Percentiles rank a stretch among this genome's conserved stretches.
Evolutionary conservation across 2,113 vertebrate species (phyloP).

Genomic region (Trinectes maculatus): DNA sequence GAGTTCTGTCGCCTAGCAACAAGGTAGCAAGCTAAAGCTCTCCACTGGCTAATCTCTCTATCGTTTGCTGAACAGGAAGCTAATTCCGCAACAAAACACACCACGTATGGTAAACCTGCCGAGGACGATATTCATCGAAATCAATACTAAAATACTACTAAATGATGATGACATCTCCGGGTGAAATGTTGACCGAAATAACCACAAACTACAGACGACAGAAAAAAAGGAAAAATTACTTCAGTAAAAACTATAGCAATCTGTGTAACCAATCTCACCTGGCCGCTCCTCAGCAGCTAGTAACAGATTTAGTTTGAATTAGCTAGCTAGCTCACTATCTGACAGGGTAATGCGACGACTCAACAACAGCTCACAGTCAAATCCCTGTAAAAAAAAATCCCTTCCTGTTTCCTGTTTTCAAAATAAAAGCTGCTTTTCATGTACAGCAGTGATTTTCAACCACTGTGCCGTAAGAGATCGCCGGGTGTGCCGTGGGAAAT

Average conservation of each 20-base stretch:
- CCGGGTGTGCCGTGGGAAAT: too few relatives aligned
- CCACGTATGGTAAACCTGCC: too few relatives aligned
- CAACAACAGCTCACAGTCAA: not conserved
- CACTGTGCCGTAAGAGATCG: too few relatives aligned
- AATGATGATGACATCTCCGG: not conserved
- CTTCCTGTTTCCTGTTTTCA: conserved; percentile 33
- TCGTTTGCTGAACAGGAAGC: conserved; percentile 19
- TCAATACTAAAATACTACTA: too few relatives aligned
- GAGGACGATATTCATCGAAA: too few relatives aligned
- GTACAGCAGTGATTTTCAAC: too few relatives aligned
- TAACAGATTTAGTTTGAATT: not conserved
- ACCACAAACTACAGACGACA: not conserved
- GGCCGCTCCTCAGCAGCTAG: not conserved
- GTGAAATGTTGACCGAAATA: not conserved
- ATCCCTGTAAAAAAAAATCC: not conserved
- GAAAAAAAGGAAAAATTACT: not conserved
- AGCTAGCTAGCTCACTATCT: conserved; percentile 13
- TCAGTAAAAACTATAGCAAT: not conserved
- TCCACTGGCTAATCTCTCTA: conserved; percentile 60
- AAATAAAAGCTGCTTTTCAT: conserved; percentile 34
- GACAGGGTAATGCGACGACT: conserved; percentile 4
- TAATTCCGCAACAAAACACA: too few relatives aligned
- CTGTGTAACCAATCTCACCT: not conserved
- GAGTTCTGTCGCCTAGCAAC: conserved; percentile 82
- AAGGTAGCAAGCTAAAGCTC: conserved; percentile 64